Percentiles rank a stretch among this genome's conserved stretches.
These are phyloP conservation scores for Manis pentadactyla DNA, from an alignment of 2,797 vertebrate species.

Conservation along the genomic window DNA sequence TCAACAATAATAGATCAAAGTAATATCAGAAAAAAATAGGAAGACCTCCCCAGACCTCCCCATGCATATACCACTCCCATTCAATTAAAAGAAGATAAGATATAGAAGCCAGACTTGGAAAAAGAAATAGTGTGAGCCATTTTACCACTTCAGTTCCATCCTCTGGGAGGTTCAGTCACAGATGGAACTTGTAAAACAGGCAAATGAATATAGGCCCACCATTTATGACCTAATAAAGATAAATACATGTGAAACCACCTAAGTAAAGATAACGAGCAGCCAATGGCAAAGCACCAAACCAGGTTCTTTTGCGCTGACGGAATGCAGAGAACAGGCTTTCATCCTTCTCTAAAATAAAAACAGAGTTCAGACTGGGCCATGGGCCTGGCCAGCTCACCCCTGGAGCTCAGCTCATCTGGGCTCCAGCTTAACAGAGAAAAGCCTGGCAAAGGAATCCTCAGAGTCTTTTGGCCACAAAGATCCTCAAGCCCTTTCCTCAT, in stretches of 20 bases:
- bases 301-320: not conserved
- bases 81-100: not conserved
- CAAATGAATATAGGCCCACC: not conserved
- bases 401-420: conserved; percentile 52
- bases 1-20: not conserved
- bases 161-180: not conserved
- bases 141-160: not conserved
- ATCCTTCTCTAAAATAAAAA: conserved; percentile 25
- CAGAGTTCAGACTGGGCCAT: not conserved
- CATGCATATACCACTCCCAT: not conserved
- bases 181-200: not conserved
- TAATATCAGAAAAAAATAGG: not conserved
- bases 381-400: not conserved
- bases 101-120: not conserved
- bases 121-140: not conserved
- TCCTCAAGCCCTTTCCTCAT: conserved; percentile 10
- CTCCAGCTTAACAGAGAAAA: conserved; percentile 49
- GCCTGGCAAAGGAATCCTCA: not conserved
- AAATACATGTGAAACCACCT: not conserved
- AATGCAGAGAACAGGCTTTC: not conserved
- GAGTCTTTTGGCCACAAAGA: conserved; percentile 16
- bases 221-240: not conserved
- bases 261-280: not conserved
- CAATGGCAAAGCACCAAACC: not conserved
- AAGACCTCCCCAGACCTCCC: not conserved